Conservation (phyloP, 2,113 vertebrate genomes). For the Cnemophilus loriae region DNA sequence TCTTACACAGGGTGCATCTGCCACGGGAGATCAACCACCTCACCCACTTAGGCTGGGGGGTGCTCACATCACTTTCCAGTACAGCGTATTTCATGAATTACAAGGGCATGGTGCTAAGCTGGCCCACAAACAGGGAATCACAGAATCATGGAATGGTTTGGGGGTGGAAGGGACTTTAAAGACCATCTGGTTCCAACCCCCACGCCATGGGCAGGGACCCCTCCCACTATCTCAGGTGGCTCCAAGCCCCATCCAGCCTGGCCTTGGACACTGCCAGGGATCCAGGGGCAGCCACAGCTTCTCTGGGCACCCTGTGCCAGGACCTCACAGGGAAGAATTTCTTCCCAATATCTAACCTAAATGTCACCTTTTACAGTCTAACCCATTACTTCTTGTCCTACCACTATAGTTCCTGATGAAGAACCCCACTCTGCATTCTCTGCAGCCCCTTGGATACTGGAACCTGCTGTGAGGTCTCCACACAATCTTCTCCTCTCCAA, state of each 20-base stretch:
- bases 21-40: not conserved
- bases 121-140: not conserved
- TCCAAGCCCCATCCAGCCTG: fast-evolving
- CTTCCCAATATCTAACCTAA: too few relatives aligned
- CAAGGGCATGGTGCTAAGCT: not conserved
- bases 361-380: not conserved
- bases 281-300: not conserved
- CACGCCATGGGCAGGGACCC: not conserved
- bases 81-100: not conserved
- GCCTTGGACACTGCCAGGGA: not conserved
- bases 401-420: not conserved
- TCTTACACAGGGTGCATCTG: not conserved
- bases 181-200: not conserved
- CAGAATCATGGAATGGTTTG: not conserved
- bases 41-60: not conserved
- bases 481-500: not conserved
- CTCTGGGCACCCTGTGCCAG: not conserved
- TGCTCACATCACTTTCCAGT: not conserved
- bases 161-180: not conserved
- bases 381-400: not conserved
- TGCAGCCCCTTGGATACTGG: not conserved
- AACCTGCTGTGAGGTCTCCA: not conserved
- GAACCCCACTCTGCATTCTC: not conserved
- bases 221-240: fast-evolving
- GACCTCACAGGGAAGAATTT: not conserved